Evolutionary conservation across 2,797 vertebrate species (phyloP).

Genomic region (Lemur catta): DNA sequence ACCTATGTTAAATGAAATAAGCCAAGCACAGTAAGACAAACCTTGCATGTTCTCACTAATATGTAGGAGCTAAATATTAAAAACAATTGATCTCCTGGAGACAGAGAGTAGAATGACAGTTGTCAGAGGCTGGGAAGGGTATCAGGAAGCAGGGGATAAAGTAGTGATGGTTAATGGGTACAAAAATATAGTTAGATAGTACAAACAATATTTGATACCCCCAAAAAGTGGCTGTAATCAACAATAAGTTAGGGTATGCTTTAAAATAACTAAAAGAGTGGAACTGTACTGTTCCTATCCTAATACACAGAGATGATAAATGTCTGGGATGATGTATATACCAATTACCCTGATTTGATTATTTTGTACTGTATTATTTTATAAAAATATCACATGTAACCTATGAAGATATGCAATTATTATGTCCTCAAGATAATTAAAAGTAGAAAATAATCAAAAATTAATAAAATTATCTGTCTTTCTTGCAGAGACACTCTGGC

Average conservation of each 20-base stretch:
- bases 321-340: neutral
- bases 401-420: neutral
- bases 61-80: neutral
- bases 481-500: too few species aligned
- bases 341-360: neutral
- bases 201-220: neutral
- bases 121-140: neutral
- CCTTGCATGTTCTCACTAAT: neutral
- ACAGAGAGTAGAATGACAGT: neutral
- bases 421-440: neutral
- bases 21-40: neutral
- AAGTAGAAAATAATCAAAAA: neutral
- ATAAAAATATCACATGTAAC: neutral
- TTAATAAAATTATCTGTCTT: neutral
- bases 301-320: neutral
- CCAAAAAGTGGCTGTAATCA: neutral
- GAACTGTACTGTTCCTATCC: neutral
- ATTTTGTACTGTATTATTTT: neutral
- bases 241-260: neutral
- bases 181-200: neutral
- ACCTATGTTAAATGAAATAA: neutral
- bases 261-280: neutral
- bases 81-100: neutral
- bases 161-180: neutral
- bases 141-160: neutral